These are phyloP conservation scores for Mythimna loreyi DNA, from an alignment of 2,888 invertebrate species.

Conservation along the genomic window DNA sequence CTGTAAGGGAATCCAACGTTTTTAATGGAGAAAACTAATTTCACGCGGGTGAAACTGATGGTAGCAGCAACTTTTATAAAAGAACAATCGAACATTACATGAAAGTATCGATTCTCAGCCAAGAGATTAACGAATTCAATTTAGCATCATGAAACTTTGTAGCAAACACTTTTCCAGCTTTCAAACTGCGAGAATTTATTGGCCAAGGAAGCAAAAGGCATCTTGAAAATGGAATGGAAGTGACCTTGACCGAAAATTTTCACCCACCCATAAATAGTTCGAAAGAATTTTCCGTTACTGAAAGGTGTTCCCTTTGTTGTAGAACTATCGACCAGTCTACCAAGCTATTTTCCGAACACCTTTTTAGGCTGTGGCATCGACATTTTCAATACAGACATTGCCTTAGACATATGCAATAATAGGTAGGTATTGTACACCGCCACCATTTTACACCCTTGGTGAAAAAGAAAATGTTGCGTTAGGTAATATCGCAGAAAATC, in stretches of 20 bases:
- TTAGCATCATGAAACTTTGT: conserved; percentile 33
- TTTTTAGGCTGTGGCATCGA: conserved; percentile 15
- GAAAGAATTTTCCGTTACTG: conserved; percentile 33
- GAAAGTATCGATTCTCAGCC: conserved; percentile 34
- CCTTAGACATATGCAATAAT: conserved; percentile 10
- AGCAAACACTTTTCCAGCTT: conserved; percentile 44
- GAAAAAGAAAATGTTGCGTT: not conserved
- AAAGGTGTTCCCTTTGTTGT: conserved; percentile 17
- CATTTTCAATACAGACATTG: conserved; percentile 10
- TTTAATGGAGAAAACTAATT: no score
- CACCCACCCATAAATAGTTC: conserved; percentile 39
- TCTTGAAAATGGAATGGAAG: conserved; percentile 37
- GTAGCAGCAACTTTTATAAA: not conserved
- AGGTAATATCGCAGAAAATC: not conserved
- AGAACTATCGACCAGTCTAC: conserved; percentile 34
- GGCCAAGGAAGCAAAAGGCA: conserved; percentile 45
- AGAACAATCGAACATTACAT: conserved; percentile 28
- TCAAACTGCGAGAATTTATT: conserved; percentile 50
- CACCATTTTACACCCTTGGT: conserved; percentile 32
- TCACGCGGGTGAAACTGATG: no score
- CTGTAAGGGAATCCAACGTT: no score
- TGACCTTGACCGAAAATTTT: conserved; percentile 54
- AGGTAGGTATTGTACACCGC: conserved; percentile 6
- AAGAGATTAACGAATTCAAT: conserved; percentile 46
- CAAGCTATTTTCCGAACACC: conserved; percentile 11